Percentiles rank a stretch among this genome's conserved stretches.
These are phyloP conservation scores for Trematocara unimaculatum DNA, from an alignment of 2,113 vertebrate species.

Conservation along the genomic window DNA sequence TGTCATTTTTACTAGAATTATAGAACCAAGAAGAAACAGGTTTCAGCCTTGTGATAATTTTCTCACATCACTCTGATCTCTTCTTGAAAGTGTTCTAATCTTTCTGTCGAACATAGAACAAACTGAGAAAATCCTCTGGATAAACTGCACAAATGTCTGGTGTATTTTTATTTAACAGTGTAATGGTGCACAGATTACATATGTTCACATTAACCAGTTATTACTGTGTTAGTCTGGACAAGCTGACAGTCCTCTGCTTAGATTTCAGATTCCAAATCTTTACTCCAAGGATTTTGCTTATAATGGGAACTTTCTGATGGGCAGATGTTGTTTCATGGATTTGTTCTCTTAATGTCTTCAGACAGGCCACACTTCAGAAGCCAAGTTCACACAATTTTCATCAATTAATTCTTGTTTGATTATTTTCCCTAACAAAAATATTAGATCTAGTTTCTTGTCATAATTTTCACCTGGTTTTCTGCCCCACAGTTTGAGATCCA, in stretches of 20 bases:
- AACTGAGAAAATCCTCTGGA: neutral
- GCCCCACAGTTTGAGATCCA: neutral
- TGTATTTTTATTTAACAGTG: neutral
- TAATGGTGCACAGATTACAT: neutral
- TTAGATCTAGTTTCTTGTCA: neutral
- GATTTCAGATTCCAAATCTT: neutral
- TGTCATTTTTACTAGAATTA: neutral
- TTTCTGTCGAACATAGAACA: neutral
- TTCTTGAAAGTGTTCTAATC: neutral
- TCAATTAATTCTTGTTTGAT: neutral
- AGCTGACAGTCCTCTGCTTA: neutral
- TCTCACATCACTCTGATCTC: neutral
- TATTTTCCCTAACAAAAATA: neutral
- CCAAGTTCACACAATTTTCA: neutral
- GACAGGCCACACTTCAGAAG: neutral
- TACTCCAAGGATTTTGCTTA: neutral
- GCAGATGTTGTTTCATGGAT: neutral
- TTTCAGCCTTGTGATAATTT: neutral
- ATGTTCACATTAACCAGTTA: neutral
- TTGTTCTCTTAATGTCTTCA: neutral
- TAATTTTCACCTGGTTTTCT: neutral
- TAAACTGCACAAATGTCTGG: neutral
- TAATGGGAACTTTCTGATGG: neutral
- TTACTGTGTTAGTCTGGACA: neutral
- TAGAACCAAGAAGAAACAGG: neutral